phyloP scores from a whole-genome alignment of 2,113 vertebrate species.

The Apaloderma vittatum region DNA sequence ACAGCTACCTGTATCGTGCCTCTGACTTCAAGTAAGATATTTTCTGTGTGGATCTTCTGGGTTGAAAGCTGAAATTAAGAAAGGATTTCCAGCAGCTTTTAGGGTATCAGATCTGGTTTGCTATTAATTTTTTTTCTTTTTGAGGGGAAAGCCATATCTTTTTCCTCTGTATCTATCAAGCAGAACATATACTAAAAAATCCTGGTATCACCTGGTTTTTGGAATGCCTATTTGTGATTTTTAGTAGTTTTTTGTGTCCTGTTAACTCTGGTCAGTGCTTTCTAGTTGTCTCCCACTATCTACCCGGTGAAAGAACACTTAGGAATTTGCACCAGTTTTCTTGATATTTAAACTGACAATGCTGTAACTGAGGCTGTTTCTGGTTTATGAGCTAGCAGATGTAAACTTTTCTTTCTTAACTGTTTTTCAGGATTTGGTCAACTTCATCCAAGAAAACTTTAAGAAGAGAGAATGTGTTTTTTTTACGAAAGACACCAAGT shows the following conservation, averaged over 20 bases:
- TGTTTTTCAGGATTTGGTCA: slow-evolving; percentile 77
- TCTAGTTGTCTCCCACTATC: not conserved
- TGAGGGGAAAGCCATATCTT: not conserved
- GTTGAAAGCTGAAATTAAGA: not conserved
- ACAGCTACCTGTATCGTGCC: not conserved
- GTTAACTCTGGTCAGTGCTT: not conserved
- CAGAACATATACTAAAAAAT: too few species aligned
- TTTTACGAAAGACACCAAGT: slow-evolving; percentile 83
- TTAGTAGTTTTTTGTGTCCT: not conserved
- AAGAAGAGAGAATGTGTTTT: slow-evolving; percentile 85
- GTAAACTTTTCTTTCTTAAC: not conserved
- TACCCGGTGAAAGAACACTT: not conserved
- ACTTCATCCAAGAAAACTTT: slow-evolving; percentile 83
- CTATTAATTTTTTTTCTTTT: not conserved
- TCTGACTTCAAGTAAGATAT: not conserved
- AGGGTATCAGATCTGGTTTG: not conserved
- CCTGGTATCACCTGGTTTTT: not conserved
- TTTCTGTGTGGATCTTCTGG: not conserved
- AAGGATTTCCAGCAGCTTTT: not conserved
- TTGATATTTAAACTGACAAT: not conserved
- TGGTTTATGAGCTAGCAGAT: rapidly evolving
- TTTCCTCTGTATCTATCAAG: too few species aligned
- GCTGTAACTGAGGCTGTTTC: not conserved
- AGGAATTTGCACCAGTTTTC: not conserved
- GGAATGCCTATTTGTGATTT: not conserved